These are phyloP conservation scores for Melieria crassipennis DNA, from an alignment of 2,888 invertebrate genomes.

Conservation along the genomic window DNA sequence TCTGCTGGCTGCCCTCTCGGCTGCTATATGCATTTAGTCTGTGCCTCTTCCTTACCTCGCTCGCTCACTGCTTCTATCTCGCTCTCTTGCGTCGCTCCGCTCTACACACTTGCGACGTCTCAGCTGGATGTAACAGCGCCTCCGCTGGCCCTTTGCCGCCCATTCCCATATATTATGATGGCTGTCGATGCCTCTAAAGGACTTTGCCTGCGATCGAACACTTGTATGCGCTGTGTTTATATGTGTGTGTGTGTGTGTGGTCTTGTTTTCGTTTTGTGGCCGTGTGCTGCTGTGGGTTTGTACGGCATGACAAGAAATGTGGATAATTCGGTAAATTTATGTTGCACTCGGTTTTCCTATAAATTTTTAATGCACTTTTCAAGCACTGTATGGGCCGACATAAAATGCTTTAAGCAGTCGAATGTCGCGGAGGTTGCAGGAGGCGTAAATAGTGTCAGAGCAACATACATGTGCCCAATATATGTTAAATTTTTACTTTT, in stretches of 20 bases:
- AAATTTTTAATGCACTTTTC: slow-evolving; percentile 22
- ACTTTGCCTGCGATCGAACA: no score
- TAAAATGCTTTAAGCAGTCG: no score
- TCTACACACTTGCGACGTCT: neutral
- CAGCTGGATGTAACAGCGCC: no score
- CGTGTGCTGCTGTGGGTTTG: no score
- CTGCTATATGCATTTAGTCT: neutral
- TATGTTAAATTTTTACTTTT: no score
- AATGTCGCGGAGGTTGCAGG: no score
- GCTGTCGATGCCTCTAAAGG: no score
- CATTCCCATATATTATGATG: no score
- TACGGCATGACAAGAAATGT: neutral
- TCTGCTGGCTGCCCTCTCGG: neutral
- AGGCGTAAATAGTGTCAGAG: no score
- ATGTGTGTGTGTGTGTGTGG: neutral
- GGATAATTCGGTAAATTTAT: slow-evolving; percentile 23
- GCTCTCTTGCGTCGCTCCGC: neutral
- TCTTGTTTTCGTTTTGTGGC: no score
- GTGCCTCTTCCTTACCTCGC: neutral
- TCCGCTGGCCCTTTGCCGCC: no score
- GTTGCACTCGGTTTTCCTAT: slow-evolving; percentile 17
- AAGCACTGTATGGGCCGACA: neutral
- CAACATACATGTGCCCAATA: no score
- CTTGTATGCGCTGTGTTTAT: neutral
- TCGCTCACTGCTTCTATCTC: neutral